Evolutionary conservation across 23 tunicate species (phyloP).

Genomic region (Aplidium turbinatum): DNA sequence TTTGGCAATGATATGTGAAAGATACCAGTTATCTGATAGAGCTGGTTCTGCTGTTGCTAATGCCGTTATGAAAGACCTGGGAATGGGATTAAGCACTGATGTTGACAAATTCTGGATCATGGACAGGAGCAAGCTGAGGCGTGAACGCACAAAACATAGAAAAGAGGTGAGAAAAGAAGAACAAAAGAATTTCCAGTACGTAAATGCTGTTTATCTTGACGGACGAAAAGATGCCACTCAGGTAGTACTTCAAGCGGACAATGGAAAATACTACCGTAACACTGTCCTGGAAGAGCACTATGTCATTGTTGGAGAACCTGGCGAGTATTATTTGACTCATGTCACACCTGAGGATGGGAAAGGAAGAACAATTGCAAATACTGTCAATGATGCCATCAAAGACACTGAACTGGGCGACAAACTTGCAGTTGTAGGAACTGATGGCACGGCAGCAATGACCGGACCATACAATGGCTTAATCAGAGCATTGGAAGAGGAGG

Average conservation of each 20-base stretch:
- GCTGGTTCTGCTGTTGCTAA: slow-evolving; percentile 18
- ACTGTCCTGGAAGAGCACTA: slow-evolving; percentile 3
- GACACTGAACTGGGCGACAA: neutral
- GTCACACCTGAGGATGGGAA: slow-evolving; percentile 1
- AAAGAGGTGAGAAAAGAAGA: neutral
- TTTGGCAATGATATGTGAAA: slow-evolving; percentile 13
- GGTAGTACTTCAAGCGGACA: neutral
- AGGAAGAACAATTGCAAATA: slow-evolving; percentile 1
- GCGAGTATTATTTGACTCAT: slow-evolving; percentile 6
- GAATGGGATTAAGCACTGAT: neutral
- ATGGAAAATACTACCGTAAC: neutral
- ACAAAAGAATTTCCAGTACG: neutral
- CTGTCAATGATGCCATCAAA: neutral
- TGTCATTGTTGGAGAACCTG: slow-evolving; percentile 12
- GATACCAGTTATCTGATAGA: slow-evolving; percentile 19
- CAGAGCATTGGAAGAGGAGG: slow-evolving; percentile 12
- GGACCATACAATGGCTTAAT: slow-evolving; percentile 1
- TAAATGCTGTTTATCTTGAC: slow-evolving; percentile 3
- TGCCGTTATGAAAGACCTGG: neutral
- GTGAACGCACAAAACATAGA: slow-evolving; percentile 12
- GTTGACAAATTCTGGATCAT: neutral
- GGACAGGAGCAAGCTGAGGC: slow-evolving; percentile 15
- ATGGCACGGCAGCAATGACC: slow-evolving; percentile 25
- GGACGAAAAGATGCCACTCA: slow-evolving; percentile 27
- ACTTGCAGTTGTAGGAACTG: neutral